phyloP scores from a whole-genome alignment of 2,797 vertebrate species.

The Falco columbarius region DNA sequence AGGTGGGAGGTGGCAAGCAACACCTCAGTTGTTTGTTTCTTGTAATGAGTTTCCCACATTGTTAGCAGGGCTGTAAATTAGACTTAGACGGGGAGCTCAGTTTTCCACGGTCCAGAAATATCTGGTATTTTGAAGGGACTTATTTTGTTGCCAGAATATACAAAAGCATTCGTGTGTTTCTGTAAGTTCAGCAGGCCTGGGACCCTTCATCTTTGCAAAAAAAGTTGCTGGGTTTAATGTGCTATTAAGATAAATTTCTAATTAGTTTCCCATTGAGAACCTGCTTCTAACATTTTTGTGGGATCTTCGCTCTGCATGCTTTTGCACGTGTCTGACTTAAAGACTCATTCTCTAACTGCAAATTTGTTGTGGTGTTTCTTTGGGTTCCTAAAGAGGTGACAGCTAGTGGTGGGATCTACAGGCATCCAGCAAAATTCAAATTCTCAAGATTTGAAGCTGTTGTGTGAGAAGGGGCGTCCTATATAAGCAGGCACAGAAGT shows the following conservation, averaged over 20 bases:
- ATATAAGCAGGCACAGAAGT: rapidly evolving
- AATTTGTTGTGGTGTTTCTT: not conserved
- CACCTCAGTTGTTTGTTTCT: not conserved
- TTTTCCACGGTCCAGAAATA: not conserved
- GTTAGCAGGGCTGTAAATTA: not conserved
- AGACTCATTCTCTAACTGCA: not conserved
- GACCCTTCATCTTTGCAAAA: not conserved
- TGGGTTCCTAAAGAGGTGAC: not conserved
- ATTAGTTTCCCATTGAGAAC: not conserved
- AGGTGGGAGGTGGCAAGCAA: not conserved
- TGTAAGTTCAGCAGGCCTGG: not conserved
- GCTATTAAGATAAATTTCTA: not conserved
- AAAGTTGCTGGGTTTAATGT: not conserved
- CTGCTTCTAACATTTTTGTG: rapidly evolving
- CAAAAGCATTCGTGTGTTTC: not conserved
- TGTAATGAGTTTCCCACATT: not conserved
- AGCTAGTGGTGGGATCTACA: not conserved
- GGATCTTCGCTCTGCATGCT: not conserved
- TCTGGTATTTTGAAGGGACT: not conserved
- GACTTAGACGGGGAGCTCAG: not conserved
- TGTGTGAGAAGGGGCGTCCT: not conserved
- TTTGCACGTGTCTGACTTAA: not conserved
- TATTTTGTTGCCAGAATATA: not conserved
- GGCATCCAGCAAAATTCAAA: not conserved
- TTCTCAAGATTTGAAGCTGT: not conserved